Conservation (phyloP, 2,888 invertebrate genomes). For the Cremastinae sp. region DNA sequence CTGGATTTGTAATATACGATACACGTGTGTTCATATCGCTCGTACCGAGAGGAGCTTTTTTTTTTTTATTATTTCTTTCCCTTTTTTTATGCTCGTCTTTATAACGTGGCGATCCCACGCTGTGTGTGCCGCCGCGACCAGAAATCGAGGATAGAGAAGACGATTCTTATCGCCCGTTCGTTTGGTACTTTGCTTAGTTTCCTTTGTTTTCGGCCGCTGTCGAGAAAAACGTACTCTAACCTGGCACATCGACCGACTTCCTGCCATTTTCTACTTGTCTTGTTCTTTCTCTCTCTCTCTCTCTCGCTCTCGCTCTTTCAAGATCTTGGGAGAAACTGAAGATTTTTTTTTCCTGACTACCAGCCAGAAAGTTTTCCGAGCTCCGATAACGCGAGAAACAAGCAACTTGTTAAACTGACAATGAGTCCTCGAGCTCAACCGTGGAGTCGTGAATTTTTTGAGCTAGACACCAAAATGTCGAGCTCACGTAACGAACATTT, state of each 20-base stretch:
- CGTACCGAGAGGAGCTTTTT: slow-evolving; percentile 1
- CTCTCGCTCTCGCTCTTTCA: slow-evolving; percentile 22
- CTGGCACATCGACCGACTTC: slow-evolving; percentile 72
- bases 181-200: slow-evolving; percentile 74
- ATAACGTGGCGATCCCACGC: slow-evolving; percentile 73
- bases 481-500: too few relatives aligned
- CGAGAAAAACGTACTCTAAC: slow-evolving; percentile 54
- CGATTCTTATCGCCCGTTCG: slow-evolving; percentile 71
- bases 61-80: slow-evolving; percentile 15
- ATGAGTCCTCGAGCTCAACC: too few relatives aligned
- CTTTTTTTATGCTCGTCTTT: slow-evolving; percentile 52
- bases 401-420: neutral
- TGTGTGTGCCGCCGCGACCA: slow-evolving; percentile 65
- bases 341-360: slow-evolving; percentile 10
- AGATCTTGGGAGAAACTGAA: slow-evolving; percentile 57
- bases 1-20: slow-evolving; percentile 57
- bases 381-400: neutral
- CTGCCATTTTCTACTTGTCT: slow-evolving; percentile 75
- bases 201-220: slow-evolving; percentile 76
- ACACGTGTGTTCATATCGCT: too few relatives aligned
- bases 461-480: too few relatives aligned
- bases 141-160: slow-evolving; percentile 61
- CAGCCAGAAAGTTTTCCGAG: slow-evolving; percentile 5
- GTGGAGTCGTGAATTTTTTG: too few relatives aligned
- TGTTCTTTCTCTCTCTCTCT: neutral